Evolutionary conservation across 1,140 invertebrate genomes (phyloP).

Genomic region (Sarcophaga bullata): DNA sequence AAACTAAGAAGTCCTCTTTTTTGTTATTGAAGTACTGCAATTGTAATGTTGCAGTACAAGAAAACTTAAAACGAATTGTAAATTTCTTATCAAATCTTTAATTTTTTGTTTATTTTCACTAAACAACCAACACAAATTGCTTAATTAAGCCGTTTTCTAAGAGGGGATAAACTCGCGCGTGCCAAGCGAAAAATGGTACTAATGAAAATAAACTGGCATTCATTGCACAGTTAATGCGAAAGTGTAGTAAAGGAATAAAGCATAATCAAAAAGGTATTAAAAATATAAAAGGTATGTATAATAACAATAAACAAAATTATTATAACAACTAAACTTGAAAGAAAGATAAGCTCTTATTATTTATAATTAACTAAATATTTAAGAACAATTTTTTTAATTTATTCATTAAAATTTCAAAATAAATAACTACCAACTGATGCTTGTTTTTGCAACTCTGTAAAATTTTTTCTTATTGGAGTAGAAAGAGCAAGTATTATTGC

Average conservation of each 20-base stretch:
- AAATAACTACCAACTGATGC: background rate
- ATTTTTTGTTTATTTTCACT: background rate
- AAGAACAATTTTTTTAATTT: background rate
- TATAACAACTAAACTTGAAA: no score
- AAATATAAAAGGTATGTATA: background rate
- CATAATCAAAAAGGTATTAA: background rate
- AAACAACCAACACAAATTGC: background rate
- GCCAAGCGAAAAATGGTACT: constrained; percentile 23
- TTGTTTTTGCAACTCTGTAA: background rate
- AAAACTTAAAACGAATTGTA: background rate
- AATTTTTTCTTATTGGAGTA: background rate
- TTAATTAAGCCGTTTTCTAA: constrained; percentile 26
- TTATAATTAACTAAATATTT: no score
- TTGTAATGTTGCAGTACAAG: background rate
- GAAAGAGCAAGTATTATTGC: background rate
- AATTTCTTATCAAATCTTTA: background rate
- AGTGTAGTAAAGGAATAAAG: background rate
- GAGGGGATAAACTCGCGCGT: constrained; percentile 22
- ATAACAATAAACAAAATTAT: background rate
- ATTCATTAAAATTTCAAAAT: background rate
- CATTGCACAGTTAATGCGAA: background rate
- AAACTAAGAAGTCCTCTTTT: background rate
- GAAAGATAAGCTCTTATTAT: no score
- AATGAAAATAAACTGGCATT: background rate
- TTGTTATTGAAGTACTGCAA: background rate